These are phyloP conservation scores for Lepilemur ruficaudatus DNA, from an alignment of 2,797 vertebrate species.

Conservation along the genomic window DNA sequence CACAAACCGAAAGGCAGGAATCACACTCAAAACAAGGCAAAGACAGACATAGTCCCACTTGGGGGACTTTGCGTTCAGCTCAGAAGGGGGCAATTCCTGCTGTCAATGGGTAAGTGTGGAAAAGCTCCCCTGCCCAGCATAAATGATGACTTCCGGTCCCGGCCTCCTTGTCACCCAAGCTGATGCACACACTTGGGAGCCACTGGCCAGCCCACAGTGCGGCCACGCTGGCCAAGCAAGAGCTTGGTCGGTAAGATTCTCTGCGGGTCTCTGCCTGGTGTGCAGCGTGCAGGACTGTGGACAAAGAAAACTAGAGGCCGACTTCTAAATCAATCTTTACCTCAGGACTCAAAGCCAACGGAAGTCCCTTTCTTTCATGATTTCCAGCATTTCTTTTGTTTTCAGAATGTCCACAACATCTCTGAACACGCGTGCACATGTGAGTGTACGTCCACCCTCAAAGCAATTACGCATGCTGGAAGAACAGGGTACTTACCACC, in stretches of 20 bases:
- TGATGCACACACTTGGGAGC: neutral
- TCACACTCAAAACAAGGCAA: rapidly evolving
- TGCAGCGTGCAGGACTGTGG: neutral
- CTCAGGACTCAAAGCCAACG: neutral
- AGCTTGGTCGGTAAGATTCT: neutral
- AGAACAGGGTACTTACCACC: constrained; percentile 77
- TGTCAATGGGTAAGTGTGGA: neutral
- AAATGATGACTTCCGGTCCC: neutral
- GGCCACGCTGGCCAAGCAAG: rapidly evolving
- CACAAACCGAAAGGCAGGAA: neutral
- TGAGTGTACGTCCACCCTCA: constrained; percentile 33
- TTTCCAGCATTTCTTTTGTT: neutral
- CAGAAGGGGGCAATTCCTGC: too few species aligned
- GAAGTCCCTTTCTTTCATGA: neutral
- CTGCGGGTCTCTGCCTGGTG: neutral
- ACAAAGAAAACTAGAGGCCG: neutral
- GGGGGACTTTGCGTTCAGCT: neutral
- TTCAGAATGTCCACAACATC: rapidly evolving
- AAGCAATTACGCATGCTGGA: constrained; percentile 78
- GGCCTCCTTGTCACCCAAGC: neutral
- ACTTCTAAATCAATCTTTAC: neutral
- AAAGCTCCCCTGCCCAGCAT: neutral
- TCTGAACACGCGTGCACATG: neutral
- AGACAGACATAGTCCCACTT: rapidly evolving
- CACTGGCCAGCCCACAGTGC: rapidly evolving